Evolutionary conservation across 2,888 invertebrate genomes (phyloP), one percentile per base, ranked within the genome.

Genomic region (Plagodis pulveraria): DNA sequence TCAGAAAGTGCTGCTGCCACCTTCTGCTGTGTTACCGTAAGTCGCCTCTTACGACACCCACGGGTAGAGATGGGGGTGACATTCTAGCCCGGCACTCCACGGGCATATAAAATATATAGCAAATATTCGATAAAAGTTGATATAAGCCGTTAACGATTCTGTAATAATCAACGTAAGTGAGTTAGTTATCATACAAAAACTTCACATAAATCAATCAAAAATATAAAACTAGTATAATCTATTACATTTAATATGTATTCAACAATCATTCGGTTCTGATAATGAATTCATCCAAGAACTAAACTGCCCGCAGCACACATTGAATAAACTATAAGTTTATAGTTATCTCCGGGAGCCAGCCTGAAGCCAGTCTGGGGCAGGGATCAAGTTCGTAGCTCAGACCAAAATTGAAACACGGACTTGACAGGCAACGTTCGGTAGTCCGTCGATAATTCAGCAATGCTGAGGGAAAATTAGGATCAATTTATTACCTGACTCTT

Each of bases 331-430:
- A 60, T 56, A 45, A 33, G 40, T 40, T 40, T 42, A 6, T 11
- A 51, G 50, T 48, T 59, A 60, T 56, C 56, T 49, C 51, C 12
- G 11, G 11, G 9, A 41, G 6, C 49, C 54, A 11, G 40, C 12
- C 56, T 52, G 57, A 61, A 71, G 64, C 43, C 63, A 22, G 59
- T 46, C 51, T 59, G 47, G 44, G 7, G 53, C 42, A 41, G 46
- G 54, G 60, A 63, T 60, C 60, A 57, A 60, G 51, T 60, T 63
- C 36, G 11, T 36, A 47, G 10, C 11, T 34, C 46, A 35, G 11
- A 36, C 48, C 40, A 48, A 44, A 43, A 46, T 53, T 50, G 12
- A 50, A 41, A 51, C 56, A 35, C n/a, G 35, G 11, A 49, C 43
- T 22, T 55, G 51, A 51, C 50, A 42, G 56, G 48, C 38, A 33